Conservation (phyloP, 2,113 vertebrate species). For the Psilopsiagon aurifrons region DNA sequence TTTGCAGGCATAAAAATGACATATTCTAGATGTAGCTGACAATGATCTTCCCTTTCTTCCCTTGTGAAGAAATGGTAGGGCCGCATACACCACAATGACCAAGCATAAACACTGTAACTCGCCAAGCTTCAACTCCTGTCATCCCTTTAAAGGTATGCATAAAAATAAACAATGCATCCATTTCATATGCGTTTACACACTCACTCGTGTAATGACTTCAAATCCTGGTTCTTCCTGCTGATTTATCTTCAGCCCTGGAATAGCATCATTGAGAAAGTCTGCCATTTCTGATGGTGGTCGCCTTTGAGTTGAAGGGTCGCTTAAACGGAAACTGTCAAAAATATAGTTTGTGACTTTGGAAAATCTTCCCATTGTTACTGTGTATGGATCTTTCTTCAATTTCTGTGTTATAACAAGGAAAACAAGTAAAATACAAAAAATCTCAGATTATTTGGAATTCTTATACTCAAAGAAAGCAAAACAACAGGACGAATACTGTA, state of each 20-base stretch:
- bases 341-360: slow-evolving; percentile 98
- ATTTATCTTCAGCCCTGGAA: slow-evolving; percentile 95
- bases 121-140: not conserved
- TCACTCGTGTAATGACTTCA: slow-evolving; percentile 97
- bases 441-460: not conserved
- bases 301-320: slow-evolving; percentile 82
- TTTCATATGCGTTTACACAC: slow-evolving; percentile 37
- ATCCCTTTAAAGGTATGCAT: not conserved
- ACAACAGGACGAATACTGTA: not conserved
- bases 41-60: not conserved
- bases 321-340: slow-evolving; percentile 86
- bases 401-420: slow-evolving; percentile 79
- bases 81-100: accelerated
- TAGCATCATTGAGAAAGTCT: slow-evolving; percentile 88
- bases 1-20: not conserved
- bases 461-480: slow-evolving; percentile 1
- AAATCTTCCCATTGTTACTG: slow-evolving; percentile 89
- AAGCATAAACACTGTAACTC: not conserved
- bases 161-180: not conserved
- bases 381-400: slow-evolving; percentile 90
- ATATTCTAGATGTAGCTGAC: not conserved
- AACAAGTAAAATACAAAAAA: slow-evolving; percentile 35
- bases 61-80: not conserved
- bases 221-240: slow-evolving; percentile 98
- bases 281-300: slow-evolving; percentile 92